phyloP scores from a whole-genome alignment of 2,797 vertebrate species.

The Pantherophis alleghaniensis region DNA sequence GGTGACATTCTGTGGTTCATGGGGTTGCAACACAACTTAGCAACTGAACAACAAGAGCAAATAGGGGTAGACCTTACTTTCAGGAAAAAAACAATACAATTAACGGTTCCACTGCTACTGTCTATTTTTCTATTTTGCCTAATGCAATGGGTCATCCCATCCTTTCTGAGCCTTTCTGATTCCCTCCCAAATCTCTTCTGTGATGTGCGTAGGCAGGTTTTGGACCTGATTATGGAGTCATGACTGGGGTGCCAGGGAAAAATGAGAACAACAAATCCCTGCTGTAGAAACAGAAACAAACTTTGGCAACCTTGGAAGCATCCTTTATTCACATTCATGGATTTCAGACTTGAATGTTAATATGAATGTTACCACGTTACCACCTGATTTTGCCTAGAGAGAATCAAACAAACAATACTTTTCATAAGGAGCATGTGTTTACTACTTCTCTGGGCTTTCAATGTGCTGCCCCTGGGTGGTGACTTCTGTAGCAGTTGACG shows the following conservation, averaged over 20 bases:
- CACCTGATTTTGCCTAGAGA: not conserved
- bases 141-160: not conserved
- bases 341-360: not conserved
- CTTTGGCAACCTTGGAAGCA: not conserved
- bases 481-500: not conserved
- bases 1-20: not conserved
- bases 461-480: not conserved
- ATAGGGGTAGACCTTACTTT: not conserved
- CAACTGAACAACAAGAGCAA: not conserved
- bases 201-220: not conserved
- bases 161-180: not conserved
- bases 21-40: not conserved
- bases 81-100: not conserved
- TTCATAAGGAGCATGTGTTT: not conserved
- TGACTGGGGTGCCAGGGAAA: not conserved
- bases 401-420: not conserved
- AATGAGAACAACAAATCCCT: not conserved
- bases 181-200: not conserved
- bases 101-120: not conserved
- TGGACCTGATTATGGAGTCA: not conserved
- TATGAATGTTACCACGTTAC: not conserved
- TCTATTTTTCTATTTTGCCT: not conserved
- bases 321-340: not conserved
- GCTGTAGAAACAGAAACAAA: not conserved
- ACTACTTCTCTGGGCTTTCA: not conserved